These are phyloP conservation scores for Drosophila meridiana DNA, from an alignment of 2,888 invertebrate genomes.

Conservation along the genomic window DNA sequence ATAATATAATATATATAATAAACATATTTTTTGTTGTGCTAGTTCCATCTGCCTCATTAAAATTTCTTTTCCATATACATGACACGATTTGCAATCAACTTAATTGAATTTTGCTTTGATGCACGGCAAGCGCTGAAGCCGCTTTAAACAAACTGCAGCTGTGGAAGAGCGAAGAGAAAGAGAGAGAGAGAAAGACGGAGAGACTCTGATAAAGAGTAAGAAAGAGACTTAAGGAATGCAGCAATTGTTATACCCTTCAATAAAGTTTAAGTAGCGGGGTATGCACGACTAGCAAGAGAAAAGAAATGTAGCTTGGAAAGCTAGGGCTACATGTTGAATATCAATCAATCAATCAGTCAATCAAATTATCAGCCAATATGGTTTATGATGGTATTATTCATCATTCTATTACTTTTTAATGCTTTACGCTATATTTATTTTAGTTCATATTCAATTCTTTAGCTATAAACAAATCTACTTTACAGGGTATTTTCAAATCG, in stretches of 20 bases:
- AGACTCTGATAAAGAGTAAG: neutral
- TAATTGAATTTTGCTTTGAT: conserved; percentile 77
- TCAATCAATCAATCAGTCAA: neutral
- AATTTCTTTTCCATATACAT: conserved; percentile 30
- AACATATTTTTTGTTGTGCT: conserved; percentile 3
- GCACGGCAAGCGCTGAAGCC: conserved; percentile 50
- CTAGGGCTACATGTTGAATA: neutral
- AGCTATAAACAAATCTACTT: neutral
- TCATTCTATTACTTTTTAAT: too few relatives aligned
- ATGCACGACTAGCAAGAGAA: neutral
- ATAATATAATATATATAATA: conserved; percentile 5
- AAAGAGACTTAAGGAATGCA: conserved; percentile 18
- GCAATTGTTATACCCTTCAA: conserved; percentile 31
- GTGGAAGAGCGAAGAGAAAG: neutral
- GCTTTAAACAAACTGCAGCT: conserved; percentile 33
- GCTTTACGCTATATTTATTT: neutral
- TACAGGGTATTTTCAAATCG: conserved; percentile 22
- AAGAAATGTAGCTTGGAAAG: neutral
- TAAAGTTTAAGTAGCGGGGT: neutral
- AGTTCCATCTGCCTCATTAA: conserved; percentile 20
- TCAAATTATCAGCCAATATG: neutral
- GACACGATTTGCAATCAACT: conserved; percentile 74
- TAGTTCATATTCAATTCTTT: too few relatives aligned
- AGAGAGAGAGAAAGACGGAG: neutral
- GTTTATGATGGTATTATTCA: too few relatives aligned